phyloP scores from a whole-genome alignment of 2,888 invertebrate genomes.

The Nomada fucata region DNA sequence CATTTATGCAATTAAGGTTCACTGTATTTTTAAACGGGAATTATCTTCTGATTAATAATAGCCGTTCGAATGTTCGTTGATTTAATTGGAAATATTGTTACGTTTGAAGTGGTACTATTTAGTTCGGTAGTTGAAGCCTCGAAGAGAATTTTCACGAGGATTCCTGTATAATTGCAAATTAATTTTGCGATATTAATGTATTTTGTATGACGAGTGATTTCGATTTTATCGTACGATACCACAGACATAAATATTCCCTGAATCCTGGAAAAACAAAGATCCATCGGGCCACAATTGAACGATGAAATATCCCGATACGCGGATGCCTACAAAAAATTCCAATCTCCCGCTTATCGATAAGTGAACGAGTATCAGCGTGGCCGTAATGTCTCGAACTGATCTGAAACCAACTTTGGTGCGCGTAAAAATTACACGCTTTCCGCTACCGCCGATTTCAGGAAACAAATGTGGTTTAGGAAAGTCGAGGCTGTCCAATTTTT shows the following conservation, averaged over 20 bases:
- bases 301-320: constrained; percentile 23
- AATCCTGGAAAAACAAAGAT: constrained; percentile 10
- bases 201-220: constrained; percentile 11
- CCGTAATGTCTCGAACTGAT: constrained; percentile 11
- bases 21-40: too few species aligned
- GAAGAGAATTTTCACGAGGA: too few species aligned
- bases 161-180: too few species aligned
- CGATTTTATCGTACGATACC: background rate
- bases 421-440: background rate
- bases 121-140: too few species aligned
- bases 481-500: too few species aligned
- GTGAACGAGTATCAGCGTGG: constrained; percentile 13
- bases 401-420: background rate
- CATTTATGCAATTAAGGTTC: too few species aligned
- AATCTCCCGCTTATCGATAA: constrained; percentile 42
- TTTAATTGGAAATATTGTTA: too few species aligned
- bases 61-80: too few species aligned
- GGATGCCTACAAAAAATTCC: constrained; percentile 35
- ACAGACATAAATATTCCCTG: constrained; percentile 19
- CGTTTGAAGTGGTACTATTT: too few species aligned
- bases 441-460: background rate
- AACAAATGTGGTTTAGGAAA: background rate
- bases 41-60: too few species aligned
- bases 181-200: too few species aligned
- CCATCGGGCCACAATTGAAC: constrained; percentile 14